Evolutionary conservation across 2,113 vertebrate species (phyloP).

Genomic region (Bubalus kerabau): DNA sequence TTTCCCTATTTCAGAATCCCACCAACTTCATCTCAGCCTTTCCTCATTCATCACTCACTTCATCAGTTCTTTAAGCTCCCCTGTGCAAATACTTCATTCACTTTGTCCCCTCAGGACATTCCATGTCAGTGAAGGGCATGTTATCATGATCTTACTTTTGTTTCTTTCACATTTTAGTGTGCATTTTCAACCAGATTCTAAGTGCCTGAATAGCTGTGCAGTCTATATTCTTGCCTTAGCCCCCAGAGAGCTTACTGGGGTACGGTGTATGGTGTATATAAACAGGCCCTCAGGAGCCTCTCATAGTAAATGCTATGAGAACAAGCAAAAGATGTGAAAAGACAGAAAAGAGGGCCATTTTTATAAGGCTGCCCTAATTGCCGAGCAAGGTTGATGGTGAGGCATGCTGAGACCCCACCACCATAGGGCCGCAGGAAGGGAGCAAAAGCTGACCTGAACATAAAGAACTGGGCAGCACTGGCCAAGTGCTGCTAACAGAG

Average conservation of each 20-base stretch:
- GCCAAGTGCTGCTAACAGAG: background rate
- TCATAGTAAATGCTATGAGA: background rate
- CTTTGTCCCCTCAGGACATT: background rate
- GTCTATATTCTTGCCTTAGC: background rate
- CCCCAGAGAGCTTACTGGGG: background rate
- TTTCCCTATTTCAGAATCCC: background rate
- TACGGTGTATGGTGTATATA: background rate
- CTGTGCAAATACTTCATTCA: background rate
- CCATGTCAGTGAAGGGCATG: background rate
- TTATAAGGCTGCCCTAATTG: background rate
- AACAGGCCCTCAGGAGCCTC: background rate
- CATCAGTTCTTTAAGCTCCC: background rate
- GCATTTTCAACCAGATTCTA: background rate
- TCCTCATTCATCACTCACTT: background rate
- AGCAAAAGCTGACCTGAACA: background rate
- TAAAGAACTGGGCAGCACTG: background rate
- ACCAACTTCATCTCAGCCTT: background rate
- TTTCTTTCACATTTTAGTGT: background rate
- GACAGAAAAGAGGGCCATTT: background rate
- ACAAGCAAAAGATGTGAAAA: background rate
- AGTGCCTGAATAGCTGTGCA: background rate
- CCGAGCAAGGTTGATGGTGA: background rate
- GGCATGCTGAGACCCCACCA: background rate
- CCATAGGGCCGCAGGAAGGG: background rate
- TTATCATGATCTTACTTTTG: background rate